These are phyloP conservation scores for Tetheella fluctuosa DNA, from an alignment of 2,888 invertebrate species.

Conservation along the genomic window DNA sequence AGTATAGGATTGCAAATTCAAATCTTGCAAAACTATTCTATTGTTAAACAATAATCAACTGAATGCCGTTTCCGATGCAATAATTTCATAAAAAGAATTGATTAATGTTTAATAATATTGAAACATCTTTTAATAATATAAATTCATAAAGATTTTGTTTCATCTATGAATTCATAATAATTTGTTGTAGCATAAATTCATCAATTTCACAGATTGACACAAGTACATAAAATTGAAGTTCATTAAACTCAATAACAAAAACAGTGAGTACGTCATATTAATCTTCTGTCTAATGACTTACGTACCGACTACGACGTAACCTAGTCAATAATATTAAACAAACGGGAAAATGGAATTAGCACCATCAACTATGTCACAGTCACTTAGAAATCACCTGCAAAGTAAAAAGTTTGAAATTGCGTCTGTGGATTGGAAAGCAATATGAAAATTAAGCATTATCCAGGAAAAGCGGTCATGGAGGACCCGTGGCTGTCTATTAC, in stretches of 20 bases:
- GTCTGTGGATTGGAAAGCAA: conserved; percentile 43
- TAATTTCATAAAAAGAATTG: conserved; percentile 9
- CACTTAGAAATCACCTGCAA: conserved; percentile 27
- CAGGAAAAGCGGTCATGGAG: conserved; percentile 92
- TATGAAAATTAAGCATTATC: conserved; percentile 94
- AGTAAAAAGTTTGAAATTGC: conserved; percentile 29
- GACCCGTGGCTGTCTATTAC: conserved; percentile 87
- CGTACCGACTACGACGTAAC: conserved; percentile 24
- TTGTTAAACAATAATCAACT: conserved; percentile 28
- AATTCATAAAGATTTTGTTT: not conserved
- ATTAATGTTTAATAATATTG: no score
- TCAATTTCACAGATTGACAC: conserved; percentile 30
- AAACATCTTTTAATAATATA: no score
- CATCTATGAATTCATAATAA: conserved; percentile 11
- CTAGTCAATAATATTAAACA: conserved; percentile 20
- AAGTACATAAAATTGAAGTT: conserved; percentile 27
- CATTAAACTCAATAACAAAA: conserved; percentile 32
- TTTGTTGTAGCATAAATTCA: conserved; percentile 37
- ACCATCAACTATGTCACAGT: conserved; percentile 24
- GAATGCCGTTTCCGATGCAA: conserved; percentile 31
- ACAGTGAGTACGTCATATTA: conserved; percentile 28
- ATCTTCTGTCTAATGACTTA: conserved; percentile 30
- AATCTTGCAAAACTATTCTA: conserved; percentile 41
- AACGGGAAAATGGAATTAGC: conserved; percentile 52
- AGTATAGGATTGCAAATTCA: conserved; percentile 18